Percentiles rank a stretch among this genome's conserved stretches.
phyloP scores from a whole-genome alignment of 2,888 invertebrate genomes.

The Acheta domesticus region DNA sequence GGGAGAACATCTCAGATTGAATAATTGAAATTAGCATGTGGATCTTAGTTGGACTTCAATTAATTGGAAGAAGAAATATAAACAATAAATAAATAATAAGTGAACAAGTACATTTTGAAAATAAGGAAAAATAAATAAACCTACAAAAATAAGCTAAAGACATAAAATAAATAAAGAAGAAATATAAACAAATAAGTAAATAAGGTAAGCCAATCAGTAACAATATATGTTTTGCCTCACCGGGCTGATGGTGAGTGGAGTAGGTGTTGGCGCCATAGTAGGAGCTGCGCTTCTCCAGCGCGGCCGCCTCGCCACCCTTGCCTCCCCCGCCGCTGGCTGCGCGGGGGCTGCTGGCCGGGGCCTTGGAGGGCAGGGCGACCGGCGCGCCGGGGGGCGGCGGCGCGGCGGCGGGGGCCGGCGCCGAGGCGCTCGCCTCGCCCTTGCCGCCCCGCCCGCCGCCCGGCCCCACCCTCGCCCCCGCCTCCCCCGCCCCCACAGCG shows the following conservation, averaged over 20 bases:
- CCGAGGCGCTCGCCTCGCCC: neutral
- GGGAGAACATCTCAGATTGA: too few relatives aligned
- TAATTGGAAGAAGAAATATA: too few relatives aligned
- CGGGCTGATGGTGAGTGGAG: neutral
- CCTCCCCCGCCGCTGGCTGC: neutral
- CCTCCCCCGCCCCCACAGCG: neutral
- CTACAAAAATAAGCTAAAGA: neutral
- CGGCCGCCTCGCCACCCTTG: neutral
- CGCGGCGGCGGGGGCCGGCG: neutral
- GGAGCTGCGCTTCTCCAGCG: neutral
- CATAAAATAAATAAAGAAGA: neutral
- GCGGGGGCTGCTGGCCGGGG: neutral
- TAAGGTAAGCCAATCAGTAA: too few relatives aligned
- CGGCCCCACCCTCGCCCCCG: neutral
- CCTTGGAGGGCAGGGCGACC: neutral
- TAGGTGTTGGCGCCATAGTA: neutral
- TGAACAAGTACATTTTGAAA: too few relatives aligned
- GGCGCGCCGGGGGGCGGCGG: neutral
- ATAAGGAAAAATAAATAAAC: neutral
- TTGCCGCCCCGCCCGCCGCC: neutral
- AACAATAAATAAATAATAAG: too few relatives aligned
- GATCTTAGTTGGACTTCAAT: too few relatives aligned
- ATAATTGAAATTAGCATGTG: too few relatives aligned
- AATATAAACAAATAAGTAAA: too few relatives aligned
- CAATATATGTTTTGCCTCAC: neutral